Evolutionary conservation across 2,113 vertebrate species (phyloP).

Genomic region (Syngnathus typhle): DNA sequence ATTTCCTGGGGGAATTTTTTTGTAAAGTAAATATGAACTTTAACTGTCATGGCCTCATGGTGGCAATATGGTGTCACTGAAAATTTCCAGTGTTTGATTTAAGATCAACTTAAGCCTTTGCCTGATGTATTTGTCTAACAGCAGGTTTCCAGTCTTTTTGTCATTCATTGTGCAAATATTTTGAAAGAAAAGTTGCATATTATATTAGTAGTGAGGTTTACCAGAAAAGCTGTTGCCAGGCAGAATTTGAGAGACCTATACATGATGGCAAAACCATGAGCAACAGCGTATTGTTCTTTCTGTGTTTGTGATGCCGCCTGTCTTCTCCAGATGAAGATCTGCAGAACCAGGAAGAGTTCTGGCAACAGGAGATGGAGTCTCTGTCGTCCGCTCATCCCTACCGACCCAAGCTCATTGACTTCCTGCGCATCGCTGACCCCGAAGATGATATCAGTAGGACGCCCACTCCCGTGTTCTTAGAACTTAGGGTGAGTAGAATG

Average conservation of each 20-base stretch:
- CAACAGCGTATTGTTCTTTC: background rate
- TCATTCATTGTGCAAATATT: background rate
- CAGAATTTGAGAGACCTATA: no score
- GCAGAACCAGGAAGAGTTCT: conserved; percentile 52
- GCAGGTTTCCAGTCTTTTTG: background rate
- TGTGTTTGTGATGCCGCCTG: background rate
- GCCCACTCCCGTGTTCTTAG: conserved; percentile 23
- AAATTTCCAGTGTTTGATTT: background rate
- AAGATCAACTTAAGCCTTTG: background rate
- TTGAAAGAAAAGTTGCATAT: background rate
- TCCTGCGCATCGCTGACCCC: conserved; percentile 50
- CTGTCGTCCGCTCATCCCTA: conserved; percentile 42
- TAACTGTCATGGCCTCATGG: conserved; percentile 17
- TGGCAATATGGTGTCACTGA: conserved; percentile 7
- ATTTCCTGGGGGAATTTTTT: no score
- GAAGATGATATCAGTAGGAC: conserved; percentile 48
- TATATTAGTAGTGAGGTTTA: no score
- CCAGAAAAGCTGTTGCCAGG: no score
- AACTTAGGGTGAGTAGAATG: conserved; percentile 37
- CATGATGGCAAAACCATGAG: no score
- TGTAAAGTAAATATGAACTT: background rate
- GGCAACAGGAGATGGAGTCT: conserved; percentile 59
- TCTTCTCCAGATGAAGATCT: conserved; percentile 46
- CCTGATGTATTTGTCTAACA: background rate
- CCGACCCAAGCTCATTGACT: conserved; percentile 53